phyloP scores from a whole-genome alignment of 2,113 vertebrate genomes.

The Rynchops niger region DNA sequence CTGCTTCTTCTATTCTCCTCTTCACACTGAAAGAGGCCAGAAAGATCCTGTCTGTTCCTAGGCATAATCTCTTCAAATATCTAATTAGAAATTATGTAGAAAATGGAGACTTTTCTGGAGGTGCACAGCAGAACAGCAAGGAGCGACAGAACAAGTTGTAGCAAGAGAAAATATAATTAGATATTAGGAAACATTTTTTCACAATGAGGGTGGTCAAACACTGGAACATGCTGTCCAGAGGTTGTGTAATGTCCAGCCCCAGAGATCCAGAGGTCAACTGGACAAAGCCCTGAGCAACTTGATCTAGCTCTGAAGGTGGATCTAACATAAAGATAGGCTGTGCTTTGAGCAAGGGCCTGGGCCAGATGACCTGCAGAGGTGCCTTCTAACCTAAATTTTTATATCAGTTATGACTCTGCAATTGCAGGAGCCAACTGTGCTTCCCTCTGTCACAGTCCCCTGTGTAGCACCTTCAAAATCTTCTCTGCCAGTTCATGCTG shows the following conservation, averaged over 20 bases:
- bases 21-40: not conserved
- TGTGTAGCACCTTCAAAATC: not conserved
- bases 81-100: not conserved
- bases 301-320: not conserved
- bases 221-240: conserved; percentile 23
- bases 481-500: not conserved
- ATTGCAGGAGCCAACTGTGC: not conserved
- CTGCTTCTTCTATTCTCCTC: not conserved
- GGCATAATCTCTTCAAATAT: not conserved
- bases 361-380: not conserved
- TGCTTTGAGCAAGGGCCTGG: not conserved
- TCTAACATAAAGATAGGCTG: not conserved
- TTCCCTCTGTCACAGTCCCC: not conserved
- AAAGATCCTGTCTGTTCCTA: not conserved
- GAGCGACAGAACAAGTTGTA: conserved; percentile 5
- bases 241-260: not conserved
- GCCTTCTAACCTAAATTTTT: conserved; percentile 12
- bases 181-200: conserved; percentile 41
- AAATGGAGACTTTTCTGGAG: not conserved
- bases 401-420: not conserved
- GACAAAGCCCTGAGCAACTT: not conserved
- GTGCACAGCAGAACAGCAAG: not conserved
- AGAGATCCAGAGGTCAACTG: not conserved
- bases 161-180: conserved; percentile 12
- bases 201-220: conserved; percentile 11